Base-by-base conservation (phyloP, 2,888 invertebrate genomes). In the Schizaphis graminum region DNA sequence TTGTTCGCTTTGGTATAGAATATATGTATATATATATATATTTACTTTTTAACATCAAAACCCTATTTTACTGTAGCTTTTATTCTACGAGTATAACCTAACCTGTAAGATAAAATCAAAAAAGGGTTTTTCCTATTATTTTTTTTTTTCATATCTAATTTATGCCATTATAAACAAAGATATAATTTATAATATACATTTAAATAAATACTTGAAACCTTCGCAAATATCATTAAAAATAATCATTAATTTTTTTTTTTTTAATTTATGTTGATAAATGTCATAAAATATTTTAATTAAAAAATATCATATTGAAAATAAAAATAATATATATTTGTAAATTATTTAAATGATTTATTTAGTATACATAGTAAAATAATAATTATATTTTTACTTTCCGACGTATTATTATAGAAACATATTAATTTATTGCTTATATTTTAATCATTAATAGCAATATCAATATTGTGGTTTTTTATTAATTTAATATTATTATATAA, bases 81-180 rank as follows among this genome's bases (percentile, higher is more conserved):
- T 91, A 77, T 77, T 84, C 3, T 53, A 89, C 35, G 44, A 47
- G 44, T 49, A 61, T 41, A 28, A 89, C 28, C 44, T 41, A 28
- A 89, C 89, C 44, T 41, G 89, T 57, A 26, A 28, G 89, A 89
- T 89, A 89, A 89, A 89, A 57, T 89, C 57, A 56, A 56, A 56
- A 88, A 56, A 57, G 26, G 41, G 41, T 49, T 53, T 26, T 41
- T 41, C 26, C 24, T 53, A 91, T 84, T 91, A 67, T 35, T 57
- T 28, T 89, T 28, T n/a, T 44, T 53, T 77, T 35, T 77, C 8
- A 35, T 35, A 28, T 7, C 44, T 53, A 84, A 41, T 91, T 84
- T 56, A 56, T 84, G 28, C 53, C 16, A 28, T 91, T 84, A 84
- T 3, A 41, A 91, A 77, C 26, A 41, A 24, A 77, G 1, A 41